Conservation (phyloP, 64 coral and sea anemone species). For the Trachythela sp. region DNA sequence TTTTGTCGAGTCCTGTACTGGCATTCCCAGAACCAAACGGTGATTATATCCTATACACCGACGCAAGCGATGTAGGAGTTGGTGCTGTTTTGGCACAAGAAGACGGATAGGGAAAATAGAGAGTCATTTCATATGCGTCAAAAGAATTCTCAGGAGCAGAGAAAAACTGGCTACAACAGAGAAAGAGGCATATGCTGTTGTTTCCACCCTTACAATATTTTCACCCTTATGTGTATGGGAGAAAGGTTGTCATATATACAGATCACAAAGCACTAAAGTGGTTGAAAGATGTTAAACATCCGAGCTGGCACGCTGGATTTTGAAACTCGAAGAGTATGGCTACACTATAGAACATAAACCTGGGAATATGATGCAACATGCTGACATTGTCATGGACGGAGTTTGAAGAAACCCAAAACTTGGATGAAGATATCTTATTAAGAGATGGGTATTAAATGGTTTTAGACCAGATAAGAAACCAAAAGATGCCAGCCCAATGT, state of each 20-base stretch:
- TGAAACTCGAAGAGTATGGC: too few relatives aligned
- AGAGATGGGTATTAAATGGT: too few relatives aligned
- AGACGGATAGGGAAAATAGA: background rate
- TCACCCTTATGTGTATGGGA: background rate
- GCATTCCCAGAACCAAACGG: background rate
- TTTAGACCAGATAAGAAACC: too few relatives aligned
- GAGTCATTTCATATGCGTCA: constrained; percentile 1
- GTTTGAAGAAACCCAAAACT: too few relatives aligned
- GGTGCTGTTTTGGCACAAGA: constrained; percentile 18
- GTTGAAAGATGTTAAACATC: background rate
- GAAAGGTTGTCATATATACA: background rate
- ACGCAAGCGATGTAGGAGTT: background rate
- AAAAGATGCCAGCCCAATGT: too few relatives aligned
- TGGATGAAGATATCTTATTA: too few relatives aligned
- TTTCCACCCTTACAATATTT: background rate
- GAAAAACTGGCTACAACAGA: background rate
- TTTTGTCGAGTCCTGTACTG: background rate
- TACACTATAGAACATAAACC: too few relatives aligned
- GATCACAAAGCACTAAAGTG: background rate
- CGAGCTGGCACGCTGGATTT: background rate
- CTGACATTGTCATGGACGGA: too few relatives aligned
- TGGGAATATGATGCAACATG: too few relatives aligned
- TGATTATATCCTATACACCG: background rate
- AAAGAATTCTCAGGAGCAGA: background rate
- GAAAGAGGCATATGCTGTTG: background rate